Evolutionary conservation across 2,888 invertebrate species (phyloP), one percentile per base, ranked within the genome.

Genomic region (Saturnia japonica): DNA sequence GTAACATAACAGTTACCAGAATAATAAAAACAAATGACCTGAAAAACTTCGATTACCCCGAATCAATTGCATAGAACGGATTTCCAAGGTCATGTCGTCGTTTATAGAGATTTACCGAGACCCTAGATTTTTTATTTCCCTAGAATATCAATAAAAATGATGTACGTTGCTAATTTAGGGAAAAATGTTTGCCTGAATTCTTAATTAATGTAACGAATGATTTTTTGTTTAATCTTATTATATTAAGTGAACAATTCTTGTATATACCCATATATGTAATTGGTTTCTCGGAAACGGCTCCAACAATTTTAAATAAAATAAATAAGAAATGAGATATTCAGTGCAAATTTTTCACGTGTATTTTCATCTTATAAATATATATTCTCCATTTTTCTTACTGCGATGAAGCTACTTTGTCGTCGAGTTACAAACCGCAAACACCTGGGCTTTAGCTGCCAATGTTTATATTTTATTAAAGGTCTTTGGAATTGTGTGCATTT

Each of bases 21-120:
- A 64, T 47, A 68, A 54, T 72, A 72, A 72, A 72, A 72, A 66
- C 67, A 69, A 72, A 72, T 72, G 72, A 72, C 67, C 67, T 62
- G 70, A 70, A 72, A 70, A 72, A 69, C 70, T 72, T 67, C 68
- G 72, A 72, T 70, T 72, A 68, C 66, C 64, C 45, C 43, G 43
- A 57, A 68, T 68, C 64, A 72, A 72, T 68, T 66, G 70, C 34
- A 25, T 70, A 68, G 68, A 72, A 70, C 22, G 54, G 54, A 54
- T 25, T 25, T 57, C 25, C 11, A 57, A 57, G 57, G 57, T 57
- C 25, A 14, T 57, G 6, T 14, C 4, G 25, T 14, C 8, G 11
- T 54, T 11, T 34, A 6, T 6, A 2, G 34, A 34, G 34, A 34
- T 34, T 34, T 34, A 34, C 34, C 6, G 34, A 34, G 34, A 34